Evolutionary conservation across 2,888 invertebrate genomes (phyloP), one percentile per base, ranked within the genome.

Genomic region (Cephalotes varians): DNA sequence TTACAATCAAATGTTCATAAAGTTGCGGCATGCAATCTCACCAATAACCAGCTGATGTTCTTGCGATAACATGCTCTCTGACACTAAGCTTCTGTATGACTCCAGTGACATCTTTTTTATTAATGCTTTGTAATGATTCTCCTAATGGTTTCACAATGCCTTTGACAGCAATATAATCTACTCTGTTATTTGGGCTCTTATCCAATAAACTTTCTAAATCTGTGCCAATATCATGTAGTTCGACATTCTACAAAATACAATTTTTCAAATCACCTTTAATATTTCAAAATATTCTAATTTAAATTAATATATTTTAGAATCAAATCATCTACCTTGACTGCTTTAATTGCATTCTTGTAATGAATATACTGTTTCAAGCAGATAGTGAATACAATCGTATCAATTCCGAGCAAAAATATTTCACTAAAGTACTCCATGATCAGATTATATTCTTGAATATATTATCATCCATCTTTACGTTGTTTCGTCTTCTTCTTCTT

Each of bases 11-110:
- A 49, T 47, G 0, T 47, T 44, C 28, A 18, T 56, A 34, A 54
- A 21, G 7, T 28, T 25, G 7, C 9, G 1, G 47, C 58, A 56
- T 15, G n/a, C 9, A 47, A 64, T 73, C 81, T 83, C 91, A 95
- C 98, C 98, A 98, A 94, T 98, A 98, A 5, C 98, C 98, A n/a
- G 97, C 97, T 6, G 97, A 96, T 47, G 97, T 97, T 90, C 98
- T 95, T n/a, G 97, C 97, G 86, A 98, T 96, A 6, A 97, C 96
- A 95, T 98, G 98, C 94, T 98, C 98, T 92, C 97, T 97, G 64
- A 98, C 96, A 91, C 97, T 97, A 73, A 98, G 95, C 88, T 97
- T 96, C 93, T 98, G 98, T 60, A 98, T 95, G 9, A 98, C 98
- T 58, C 98, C 98, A 31, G 96, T 96, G 3, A 98, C 96, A 76